Base-by-base conservation (phyloP, 2,113 vertebrate species). In the Ptilonorhynchus violaceus region DNA sequence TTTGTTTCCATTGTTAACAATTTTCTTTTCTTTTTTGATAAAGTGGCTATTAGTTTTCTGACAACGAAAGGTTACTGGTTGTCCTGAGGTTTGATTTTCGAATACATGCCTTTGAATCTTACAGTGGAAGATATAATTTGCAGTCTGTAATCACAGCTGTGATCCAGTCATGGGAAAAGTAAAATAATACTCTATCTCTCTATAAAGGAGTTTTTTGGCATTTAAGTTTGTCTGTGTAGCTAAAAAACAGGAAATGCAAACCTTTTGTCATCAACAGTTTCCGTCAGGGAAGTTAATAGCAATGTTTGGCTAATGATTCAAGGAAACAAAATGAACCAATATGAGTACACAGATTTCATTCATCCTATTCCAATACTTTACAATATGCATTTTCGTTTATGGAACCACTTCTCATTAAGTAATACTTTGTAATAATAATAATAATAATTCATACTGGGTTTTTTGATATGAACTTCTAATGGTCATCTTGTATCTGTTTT, bases 261-360 rank as follows among this genome's bases (percentile, higher is more conserved):
- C 10, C 25, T 91, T 96, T 79, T 21, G 6, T 94, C 77, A 58
- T 95, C 41, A 66, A 53, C 20, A 27, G 10, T 93, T 96, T 93
- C 66, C 92, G 73, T 93, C 83, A 85, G 64, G 10, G 60, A 93
- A 89, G 72, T 78, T 74, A 93, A 95, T 75, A 96, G 10, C 58
- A 81, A 67, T 73, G 37, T 60, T 97, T 96, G 69, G 50, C 76
- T 95, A 96, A 96, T 81, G 81, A 82, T 77, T 97, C 89, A 95
- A 93, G 44, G 66, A 96, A 96, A 96, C 24, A 85, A 97, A 96
- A 87, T 30, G 25, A 96, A 86, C 24, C 27, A 8, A 49, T 82
- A 5, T 15, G 27, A 97, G 17, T 70, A 69, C 19, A 64, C 30
- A 75, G 69, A 88, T 96, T 93, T 96, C 35, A 91, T 96, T 97